phyloP scores from a whole-genome alignment of 2,113 vertebrate genomes.

The Setophaga kirtlandii region DNA sequence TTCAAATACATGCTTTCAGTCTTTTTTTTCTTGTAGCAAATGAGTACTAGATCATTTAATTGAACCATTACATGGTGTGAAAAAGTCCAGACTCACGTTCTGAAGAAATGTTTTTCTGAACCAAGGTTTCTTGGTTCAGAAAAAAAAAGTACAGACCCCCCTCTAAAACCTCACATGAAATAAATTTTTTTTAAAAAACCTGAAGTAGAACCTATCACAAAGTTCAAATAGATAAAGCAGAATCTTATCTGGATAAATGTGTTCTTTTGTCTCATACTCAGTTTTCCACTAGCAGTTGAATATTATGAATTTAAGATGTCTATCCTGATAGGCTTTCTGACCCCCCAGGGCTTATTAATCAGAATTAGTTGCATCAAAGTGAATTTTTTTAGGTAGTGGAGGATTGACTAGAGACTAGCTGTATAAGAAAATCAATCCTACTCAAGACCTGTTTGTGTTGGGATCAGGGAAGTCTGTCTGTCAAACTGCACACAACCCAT shows the following conservation, averaged over 20 bases:
- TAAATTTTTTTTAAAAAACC: rapidly evolving
- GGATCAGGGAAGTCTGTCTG: background rate
- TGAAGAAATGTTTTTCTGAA: background rate
- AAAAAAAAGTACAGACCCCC: rapidly evolving
- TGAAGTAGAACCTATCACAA: background rate
- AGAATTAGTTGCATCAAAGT: background rate
- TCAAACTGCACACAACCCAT: background rate
- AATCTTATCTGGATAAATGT: background rate
- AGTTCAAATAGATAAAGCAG: background rate
- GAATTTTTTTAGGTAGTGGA: background rate
- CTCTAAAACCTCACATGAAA: background rate
- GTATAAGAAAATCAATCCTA: background rate
- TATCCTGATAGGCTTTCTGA: background rate
- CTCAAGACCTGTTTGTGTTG: background rate
- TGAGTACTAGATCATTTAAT: background rate
- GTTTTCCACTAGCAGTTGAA: background rate
- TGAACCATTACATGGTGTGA: background rate
- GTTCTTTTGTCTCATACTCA: background rate
- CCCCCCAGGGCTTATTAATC: background rate
- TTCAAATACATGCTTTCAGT: background rate
- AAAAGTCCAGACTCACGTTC: background rate
- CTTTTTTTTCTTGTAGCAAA: background rate
- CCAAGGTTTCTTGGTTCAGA: background rate
- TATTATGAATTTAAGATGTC: background rate
- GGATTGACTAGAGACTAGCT: background rate